Evolutionary conservation across 2,113 vertebrate species (phyloP).

Genomic region (Pagrus major): DNA sequence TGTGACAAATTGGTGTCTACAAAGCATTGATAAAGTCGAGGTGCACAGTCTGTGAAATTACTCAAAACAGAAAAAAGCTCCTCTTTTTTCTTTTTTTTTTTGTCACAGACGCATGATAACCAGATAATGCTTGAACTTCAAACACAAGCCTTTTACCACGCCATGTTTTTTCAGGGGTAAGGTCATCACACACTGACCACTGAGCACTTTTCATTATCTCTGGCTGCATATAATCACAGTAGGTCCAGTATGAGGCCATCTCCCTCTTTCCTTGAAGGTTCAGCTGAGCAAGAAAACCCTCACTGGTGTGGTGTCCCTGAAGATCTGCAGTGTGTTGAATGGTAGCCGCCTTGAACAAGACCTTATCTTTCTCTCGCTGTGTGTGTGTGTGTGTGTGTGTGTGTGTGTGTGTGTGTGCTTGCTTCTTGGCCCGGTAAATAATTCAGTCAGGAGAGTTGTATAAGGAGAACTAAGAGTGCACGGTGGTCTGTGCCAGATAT

Average conservation of each 20-base stretch:
- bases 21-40: background rate
- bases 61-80: background rate
- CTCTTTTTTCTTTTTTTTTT: no score
- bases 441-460: slow-evolving; percentile 68
- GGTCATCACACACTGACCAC: slow-evolving; percentile 1
- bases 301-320: slow-evolving; percentile 50
- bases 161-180: background rate
- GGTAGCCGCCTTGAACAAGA: slow-evolving; percentile 56
- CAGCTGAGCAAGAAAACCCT: slow-evolving; percentile 41
- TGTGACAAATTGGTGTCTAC: slow-evolving; percentile 1
- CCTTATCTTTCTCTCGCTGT: slow-evolving; percentile 27
- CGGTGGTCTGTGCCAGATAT: slow-evolving; percentile 67
- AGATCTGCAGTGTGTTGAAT: slow-evolving; percentile 47
- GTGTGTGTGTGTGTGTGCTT: slow-evolving; percentile 19
- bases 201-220: slow-evolving; percentile 39
- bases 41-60: slow-evolving; percentile 3
- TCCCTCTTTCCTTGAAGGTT: slow-evolving; percentile 37
- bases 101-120: background rate
- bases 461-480: slow-evolving; percentile 52
- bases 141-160: background rate
- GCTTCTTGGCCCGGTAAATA: slow-evolving; percentile 70
- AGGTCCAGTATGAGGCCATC: background rate
- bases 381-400: slow-evolving; percentile 20
- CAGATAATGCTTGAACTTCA: background rate
- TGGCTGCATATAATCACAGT: slow-evolving; percentile 41